A percentile compares a stretch with the other conserved stretches of the same genome.
These are phyloP conservation scores for Cacatua alba DNA, from an alignment of 2,113 vertebrate genomes.

Conservation along the genomic window DNA sequence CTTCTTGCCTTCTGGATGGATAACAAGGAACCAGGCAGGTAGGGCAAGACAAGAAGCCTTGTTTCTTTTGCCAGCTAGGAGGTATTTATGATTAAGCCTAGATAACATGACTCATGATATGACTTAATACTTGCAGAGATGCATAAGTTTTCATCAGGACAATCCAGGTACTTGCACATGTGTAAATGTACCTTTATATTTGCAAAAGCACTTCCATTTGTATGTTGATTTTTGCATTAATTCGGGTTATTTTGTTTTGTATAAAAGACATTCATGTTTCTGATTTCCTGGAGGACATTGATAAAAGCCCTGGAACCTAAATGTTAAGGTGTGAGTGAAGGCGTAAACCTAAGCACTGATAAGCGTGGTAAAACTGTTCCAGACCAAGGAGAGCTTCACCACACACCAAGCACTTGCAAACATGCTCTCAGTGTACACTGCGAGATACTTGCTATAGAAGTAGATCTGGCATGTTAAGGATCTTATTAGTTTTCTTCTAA, in stretches of 20 bases:
- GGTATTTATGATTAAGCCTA: background rate
- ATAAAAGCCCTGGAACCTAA: background rate
- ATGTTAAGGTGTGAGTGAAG: background rate
- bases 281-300: background rate
- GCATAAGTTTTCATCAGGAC: background rate
- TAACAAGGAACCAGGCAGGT: background rate
- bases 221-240: background rate
- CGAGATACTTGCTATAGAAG: background rate
- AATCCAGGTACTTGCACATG: background rate
- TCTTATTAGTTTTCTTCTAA: background rate
- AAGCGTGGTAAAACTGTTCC: background rate
- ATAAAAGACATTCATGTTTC: background rate
- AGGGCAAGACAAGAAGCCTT: background rate
- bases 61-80: background rate
- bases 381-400: background rate
- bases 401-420: background rate
- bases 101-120: background rate
- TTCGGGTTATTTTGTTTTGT: background rate
- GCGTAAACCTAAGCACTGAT: background rate
- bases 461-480: background rate
- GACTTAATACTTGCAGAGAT: background rate
- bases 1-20: background rate
- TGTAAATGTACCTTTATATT: background rate
- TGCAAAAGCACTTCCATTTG: background rate
- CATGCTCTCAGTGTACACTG: background rate